Percentiles rank a stretch among this genome's conserved stretches.
Evolutionary conservation across 2,113 vertebrate genomes (phyloP).

Genomic region (Phyllostomus hastatus): DNA sequence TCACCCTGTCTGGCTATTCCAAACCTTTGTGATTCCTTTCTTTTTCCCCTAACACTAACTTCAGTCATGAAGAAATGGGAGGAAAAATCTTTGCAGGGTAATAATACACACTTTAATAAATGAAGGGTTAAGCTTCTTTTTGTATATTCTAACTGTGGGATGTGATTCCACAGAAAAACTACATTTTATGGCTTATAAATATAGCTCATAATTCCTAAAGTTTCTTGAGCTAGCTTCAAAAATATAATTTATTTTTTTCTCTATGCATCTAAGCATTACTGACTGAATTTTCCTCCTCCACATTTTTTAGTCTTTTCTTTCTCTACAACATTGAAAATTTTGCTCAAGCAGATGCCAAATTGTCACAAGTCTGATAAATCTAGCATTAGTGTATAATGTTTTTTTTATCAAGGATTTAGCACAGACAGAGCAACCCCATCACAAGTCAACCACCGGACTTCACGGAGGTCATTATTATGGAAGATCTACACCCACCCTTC

Average conservation of each 20-base stretch:
- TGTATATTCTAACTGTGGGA: not conserved
- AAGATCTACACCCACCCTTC: not conserved
- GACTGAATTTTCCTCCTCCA: slow-evolving; percentile 37
- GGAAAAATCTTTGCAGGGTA: not conserved
- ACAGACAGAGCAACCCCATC: not conserved
- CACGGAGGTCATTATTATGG: not conserved
- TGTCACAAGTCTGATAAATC: slow-evolving; percentile 7
- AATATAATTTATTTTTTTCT: slow-evolving; percentile 32
- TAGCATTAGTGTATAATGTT: not conserved
- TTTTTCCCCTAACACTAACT: not conserved
- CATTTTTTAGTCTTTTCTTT: slow-evolving; percentile 33
- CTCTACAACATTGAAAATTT: slow-evolving; percentile 16
- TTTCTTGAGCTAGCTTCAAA: slow-evolving; percentile 45
- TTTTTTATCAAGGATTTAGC: not conserved
- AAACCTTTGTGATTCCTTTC: not conserved
- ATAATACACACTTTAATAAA: not conserved
- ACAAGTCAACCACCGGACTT: not conserved
- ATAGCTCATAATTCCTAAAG: not conserved
- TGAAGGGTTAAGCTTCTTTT: not conserved
- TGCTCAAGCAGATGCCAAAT: not conserved
- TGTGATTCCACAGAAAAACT: not conserved
- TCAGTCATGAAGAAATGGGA: not conserved
- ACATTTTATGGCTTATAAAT: not conserved
- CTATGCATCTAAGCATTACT: not conserved
- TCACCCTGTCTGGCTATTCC: not conserved